Evolutionary conservation across 2,797 vertebrate species (phyloP), one percentile per base, ranked within the genome.

Genomic region (Sphenopsis melanotis): DNA sequence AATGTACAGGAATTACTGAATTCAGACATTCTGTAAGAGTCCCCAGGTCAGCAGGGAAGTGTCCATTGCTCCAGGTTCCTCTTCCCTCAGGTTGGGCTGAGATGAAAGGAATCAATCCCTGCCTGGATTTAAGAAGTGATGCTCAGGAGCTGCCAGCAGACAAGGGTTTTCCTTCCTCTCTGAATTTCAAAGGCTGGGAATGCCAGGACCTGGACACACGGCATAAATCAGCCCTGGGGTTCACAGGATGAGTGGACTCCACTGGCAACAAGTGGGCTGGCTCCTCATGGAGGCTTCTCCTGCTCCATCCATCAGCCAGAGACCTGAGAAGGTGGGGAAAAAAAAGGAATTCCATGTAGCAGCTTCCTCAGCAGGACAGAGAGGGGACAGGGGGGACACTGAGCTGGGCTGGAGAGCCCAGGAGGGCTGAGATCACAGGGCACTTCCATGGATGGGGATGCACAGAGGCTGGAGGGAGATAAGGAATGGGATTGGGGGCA

Each of bases 401-500:
- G 11, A 6, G 49, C 0, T 1, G 83, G 72, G 57, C 44, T 1
- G 34, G 50, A 71, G 57, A 87, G 39, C 22, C 55, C 2, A 1
- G 52, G n/a, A 69, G 15, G 39, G 29, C 57, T 2, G 59, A 24
- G 64, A 42, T 5, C 11, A 11, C 0, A 0, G 30, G 16, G 9
- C 1, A 7, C 27, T n/a, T 23, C 41, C 9, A 1, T 1, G 14
- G 57, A 39, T 2, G 27, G 0, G 1, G 56, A 30, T 2, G 32
- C 30, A 41, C 6, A 4, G 10, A 32, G 50, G 24, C 53, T 30
- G 36, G 8, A 80, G 70, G 57, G 83, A 90, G 96, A 89, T 53
- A 63, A 87, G 93, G 26, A 30, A 53, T 0, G 15, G 88, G 71
- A 37, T n/a, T 63, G 66, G 4, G 44, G 16, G 46, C 15, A 29